Percentiles rank a stretch among this genome's conserved stretches.
phyloP scores from a whole-genome alignment of 1,140 invertebrate genomes.

The Neodiprion lecontei region DNA sequence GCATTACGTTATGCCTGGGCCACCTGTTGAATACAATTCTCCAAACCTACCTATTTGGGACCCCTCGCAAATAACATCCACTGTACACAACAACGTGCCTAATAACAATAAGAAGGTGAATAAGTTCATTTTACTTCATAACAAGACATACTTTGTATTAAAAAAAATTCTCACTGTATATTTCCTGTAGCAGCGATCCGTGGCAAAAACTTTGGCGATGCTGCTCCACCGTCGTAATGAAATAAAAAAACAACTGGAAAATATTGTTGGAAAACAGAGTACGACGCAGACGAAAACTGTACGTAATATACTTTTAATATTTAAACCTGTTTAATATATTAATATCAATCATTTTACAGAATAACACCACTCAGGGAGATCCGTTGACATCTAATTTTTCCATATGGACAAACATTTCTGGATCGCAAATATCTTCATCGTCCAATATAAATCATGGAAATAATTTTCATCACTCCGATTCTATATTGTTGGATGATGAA shows the following conservation, averaged over 20 bases:
- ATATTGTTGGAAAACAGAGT: conserved; percentile 66
- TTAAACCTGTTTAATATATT: conserved; percentile 8
- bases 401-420: conserved; percentile 57
- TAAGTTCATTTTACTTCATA: not conserved
- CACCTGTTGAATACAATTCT: conserved; percentile 47
- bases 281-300: conserved; percentile 58
- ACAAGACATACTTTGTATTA: not conserved
- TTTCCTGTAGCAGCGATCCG: conserved; percentile 54
- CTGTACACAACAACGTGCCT: conserved; percentile 44
- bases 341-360: conserved; percentile 35
- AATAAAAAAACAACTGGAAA: conserved; percentile 72
- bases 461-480: conserved; percentile 69
- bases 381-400: conserved; percentile 51
- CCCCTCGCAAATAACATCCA: conserved; percentile 45
- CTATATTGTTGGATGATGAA: conserved; percentile 74
- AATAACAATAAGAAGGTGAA: conserved; percentile 51
- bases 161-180: not conserved
- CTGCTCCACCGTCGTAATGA: conserved; percentile 72
- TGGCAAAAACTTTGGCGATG: conserved; percentile 67
- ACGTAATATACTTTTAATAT: conserved; percentile 16
- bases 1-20: conserved; percentile 52
- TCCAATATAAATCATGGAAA: conserved; percentile 55
- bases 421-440: conserved; percentile 50
- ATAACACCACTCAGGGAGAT: conserved; percentile 55
- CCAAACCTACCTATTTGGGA: conserved; percentile 55